Conservation (phyloP, 2,888 invertebrate genomes). For the Molanna angustata region DNA sequence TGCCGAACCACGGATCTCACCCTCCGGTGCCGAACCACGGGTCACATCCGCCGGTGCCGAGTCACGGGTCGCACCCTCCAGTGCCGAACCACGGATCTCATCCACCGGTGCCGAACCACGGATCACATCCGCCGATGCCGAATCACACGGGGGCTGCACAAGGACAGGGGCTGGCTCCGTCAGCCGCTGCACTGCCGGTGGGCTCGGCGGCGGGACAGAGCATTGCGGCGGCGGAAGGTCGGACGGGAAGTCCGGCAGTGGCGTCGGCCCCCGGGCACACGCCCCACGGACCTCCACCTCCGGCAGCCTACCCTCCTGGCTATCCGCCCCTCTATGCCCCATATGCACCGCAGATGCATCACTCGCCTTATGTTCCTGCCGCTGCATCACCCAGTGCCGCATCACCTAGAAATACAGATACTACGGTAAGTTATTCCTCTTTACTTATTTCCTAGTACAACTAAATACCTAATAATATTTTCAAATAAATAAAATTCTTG, state of each 20-base stretch:
- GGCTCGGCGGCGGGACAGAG: constrained; percentile 36
- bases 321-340: constrained; percentile 74
- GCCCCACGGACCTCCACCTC: constrained; percentile 52
- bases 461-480: no score
- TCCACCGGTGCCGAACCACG: constrained; percentile 44
- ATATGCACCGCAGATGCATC: constrained; percentile 68
- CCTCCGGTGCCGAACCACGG: constrained; percentile 44
- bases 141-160: constrained; percentile 55
- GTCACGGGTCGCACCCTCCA: constrained; percentile 39
- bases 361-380: constrained; percentile 68
- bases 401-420: constrained; percentile 61
- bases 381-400: constrained; percentile 60
- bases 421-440: constrained; percentile 50
- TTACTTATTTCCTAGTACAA: no score
- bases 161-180: constrained; percentile 43
- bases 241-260: constrained; percentile 56
- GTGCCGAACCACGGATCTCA: constrained; percentile 39
- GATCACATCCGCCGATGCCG: constrained; percentile 44
- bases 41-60: constrained; percentile 46
- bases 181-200: constrained; percentile 38
- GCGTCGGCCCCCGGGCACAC: constrained; percentile 48
- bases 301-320: constrained; percentile 41
- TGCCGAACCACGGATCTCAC: constrained; percentile 39
- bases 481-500: no score
- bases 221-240: constrained; percentile 38